Evolutionary conservation across 2,888 invertebrate genomes (phyloP), one percentile per base, ranked within the genome.

Genomic region (Neoascia interrupta): DNA sequence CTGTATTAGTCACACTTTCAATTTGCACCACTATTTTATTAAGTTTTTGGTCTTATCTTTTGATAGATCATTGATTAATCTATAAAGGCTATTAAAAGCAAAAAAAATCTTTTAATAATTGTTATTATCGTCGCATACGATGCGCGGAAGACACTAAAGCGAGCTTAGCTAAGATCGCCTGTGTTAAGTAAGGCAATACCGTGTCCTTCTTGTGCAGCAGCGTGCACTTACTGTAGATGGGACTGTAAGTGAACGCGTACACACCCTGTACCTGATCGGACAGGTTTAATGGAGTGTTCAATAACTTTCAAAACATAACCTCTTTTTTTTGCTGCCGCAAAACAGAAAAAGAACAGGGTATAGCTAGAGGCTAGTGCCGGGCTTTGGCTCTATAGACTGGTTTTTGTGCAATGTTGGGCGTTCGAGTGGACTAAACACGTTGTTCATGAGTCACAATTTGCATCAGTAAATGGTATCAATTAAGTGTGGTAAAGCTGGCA

Each of bases 201-300:
- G n/a, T n/a, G n/a, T n/a, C n/a, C 70, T 61, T 61, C 73, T 51
- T 70, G 19, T 31, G n/a, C n/a, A n/a, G n/a, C n/a, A n/a, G n/a
- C n/a, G n/a, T n/a, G n/a, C n/a, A n/a, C n/a, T n/a, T n/a, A n/a
- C n/a, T n/a, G n/a, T n/a, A n/a, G n/a, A 61, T 61, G 54, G 8
- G 31, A 8, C n/a, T n/a, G 31, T 54, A 68, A 79, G 66, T 63
- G 69, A 76, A 76, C 56, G 47, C 36, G 61, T 72, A 76, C 66
- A 66, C 79, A 79, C 79, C 73, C 60, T 68, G 61, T 51, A 73
- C 8, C 49, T 45, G 49, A 73, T 73, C 73, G 73, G 66, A 79
- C 79, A 79, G 66, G 79, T 79, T 79, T 79, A 79, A 79, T 79
- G 73, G 79, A 79, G 79, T 79, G 73, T 79, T 79, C 79, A 79